Percentiles rank a stretch among this genome's conserved stretches.
These are phyloP conservation scores for Kryptopterus vitreolus DNA, from an alignment of 2,797 vertebrate species.

Conservation along the genomic window DNA sequence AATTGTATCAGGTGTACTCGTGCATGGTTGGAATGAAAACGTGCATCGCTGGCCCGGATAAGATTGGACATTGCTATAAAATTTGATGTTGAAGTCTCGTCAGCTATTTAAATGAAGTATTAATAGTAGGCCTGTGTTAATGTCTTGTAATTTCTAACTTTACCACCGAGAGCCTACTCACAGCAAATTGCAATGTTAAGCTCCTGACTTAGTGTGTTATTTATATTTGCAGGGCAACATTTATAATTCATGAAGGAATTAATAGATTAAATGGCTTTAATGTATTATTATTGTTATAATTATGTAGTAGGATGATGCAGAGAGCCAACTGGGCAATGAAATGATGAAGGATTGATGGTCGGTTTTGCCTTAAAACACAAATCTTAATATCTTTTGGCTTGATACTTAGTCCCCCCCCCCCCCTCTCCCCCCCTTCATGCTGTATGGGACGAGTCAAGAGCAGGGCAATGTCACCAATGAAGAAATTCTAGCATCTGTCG, in stretches of 20 bases:
- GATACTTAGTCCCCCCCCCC: neutral
- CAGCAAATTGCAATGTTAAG: neutral
- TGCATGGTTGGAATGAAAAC: slow-evolving; percentile 6
- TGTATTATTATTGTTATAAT: neutral
- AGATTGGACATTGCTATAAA: neutral
- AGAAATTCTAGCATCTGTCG: neutral
- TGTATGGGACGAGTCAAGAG: neutral
- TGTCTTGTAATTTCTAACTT: neutral
- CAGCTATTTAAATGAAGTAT: neutral
- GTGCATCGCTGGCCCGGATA: neutral
- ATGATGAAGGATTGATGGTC: neutral
- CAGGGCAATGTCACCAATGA: neutral
- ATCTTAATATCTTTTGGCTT: neutral
- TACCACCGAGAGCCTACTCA: neutral
- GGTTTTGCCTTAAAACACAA: neutral
- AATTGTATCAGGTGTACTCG: slow-evolving; percentile 18
- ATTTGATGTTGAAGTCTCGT: neutral
- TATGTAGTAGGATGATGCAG: neutral
- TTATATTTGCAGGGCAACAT: neutral
- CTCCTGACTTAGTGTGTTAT: neutral
- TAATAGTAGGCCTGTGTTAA: neutral
- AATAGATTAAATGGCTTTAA: neutral
- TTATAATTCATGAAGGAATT: neutral
- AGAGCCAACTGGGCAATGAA: neutral
- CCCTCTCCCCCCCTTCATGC: no score